Evolutionary conservation across 2,113 vertebrate species (phyloP).

Genomic region (Plectropomus leopardus): DNA sequence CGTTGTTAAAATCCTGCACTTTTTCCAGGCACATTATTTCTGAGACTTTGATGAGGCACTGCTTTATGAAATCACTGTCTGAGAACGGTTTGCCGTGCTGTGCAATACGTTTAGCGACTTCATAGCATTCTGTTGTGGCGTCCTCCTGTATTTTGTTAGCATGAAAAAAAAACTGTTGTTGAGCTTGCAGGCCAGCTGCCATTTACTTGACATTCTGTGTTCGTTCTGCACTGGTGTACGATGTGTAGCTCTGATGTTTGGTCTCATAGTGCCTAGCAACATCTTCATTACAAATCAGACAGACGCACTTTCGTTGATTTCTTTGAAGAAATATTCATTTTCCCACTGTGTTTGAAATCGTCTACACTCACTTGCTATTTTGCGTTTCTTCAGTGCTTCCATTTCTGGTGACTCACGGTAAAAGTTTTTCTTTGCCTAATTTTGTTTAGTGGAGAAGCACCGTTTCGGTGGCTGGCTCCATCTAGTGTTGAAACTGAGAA

Average conservation of each 20-base stretch:
- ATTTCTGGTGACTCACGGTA: background rate
- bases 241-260: background rate
- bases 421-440: background rate
- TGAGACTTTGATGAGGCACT: constrained; percentile 44
- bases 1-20: constrained; percentile 44
- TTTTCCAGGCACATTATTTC: constrained; percentile 53
- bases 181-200: constrained; percentile 46
- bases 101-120: background rate
- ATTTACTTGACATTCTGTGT: constrained; percentile 31
- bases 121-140: constrained; percentile 30
- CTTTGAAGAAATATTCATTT: constrained; percentile 23
- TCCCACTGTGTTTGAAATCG: background rate
- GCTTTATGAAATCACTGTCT: constrained; percentile 52
- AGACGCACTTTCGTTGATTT: background rate
- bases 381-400: no score
- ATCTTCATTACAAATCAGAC: no score
- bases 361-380: constrained; percentile 9
- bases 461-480: no score
- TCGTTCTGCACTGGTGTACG: background rate
- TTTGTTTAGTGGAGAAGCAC: no score
- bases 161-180: constrained; percentile 38
- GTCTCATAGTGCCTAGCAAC: background rate
- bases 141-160: constrained; percentile 44
- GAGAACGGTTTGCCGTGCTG: constrained; percentile 34
- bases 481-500: no score